Percentiles rank a stretch among this genome's conserved stretches.
These are phyloP conservation scores for Orthonevra nobilis DNA, from an alignment of 2,888 invertebrate species.

Conservation along the genomic window DNA sequence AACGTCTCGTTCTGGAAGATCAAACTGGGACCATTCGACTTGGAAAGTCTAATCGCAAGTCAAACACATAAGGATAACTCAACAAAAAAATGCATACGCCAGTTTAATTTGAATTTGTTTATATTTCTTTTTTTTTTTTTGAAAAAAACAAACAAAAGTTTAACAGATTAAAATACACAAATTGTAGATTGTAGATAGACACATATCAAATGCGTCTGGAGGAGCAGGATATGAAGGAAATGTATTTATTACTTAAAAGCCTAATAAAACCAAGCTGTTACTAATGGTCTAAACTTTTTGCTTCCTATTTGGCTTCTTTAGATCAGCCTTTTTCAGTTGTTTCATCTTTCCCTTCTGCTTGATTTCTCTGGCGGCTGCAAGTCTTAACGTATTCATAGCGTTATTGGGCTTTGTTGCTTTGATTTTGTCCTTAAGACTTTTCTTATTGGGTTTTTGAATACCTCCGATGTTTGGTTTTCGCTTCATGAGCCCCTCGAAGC, in stretches of 20 bases:
- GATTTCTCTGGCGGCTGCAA: constrained; percentile 74
- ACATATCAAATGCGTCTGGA: constrained; percentile 2
- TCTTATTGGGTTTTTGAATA: constrained; percentile 74
- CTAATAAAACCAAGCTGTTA: constrained; percentile 52
- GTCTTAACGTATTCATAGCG: constrained; percentile 71
- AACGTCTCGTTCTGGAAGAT: constrained; percentile 84
- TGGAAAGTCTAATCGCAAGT: constrained; percentile 27
- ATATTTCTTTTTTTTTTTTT: constrained; percentile 4
- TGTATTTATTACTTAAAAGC: constrained; percentile 50
- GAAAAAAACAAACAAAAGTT: constrained; percentile 3
- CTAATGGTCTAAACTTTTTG: constrained; percentile 32
- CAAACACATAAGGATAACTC: no score
- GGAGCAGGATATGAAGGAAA: constrained; percentile 27
- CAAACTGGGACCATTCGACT: constrained; percentile 21
- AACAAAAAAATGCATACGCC: neutral
- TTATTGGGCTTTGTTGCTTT: constrained; percentile 57
- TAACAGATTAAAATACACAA: constrained; percentile 2
- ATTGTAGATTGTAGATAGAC: constrained; percentile 2
- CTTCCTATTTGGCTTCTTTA: constrained; percentile 71
- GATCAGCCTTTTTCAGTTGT: constrained; percentile 68
- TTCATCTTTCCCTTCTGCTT: constrained; percentile 53
- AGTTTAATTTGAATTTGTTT: constrained; percentile 4
- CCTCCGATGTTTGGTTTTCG: constrained; percentile 76
- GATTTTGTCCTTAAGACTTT: constrained; percentile 40
- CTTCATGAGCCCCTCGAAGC: constrained; percentile 73